phyloP scores from a whole-genome alignment of 2,888 invertebrate genomes.

The Tyria jacobaeae region DNA sequence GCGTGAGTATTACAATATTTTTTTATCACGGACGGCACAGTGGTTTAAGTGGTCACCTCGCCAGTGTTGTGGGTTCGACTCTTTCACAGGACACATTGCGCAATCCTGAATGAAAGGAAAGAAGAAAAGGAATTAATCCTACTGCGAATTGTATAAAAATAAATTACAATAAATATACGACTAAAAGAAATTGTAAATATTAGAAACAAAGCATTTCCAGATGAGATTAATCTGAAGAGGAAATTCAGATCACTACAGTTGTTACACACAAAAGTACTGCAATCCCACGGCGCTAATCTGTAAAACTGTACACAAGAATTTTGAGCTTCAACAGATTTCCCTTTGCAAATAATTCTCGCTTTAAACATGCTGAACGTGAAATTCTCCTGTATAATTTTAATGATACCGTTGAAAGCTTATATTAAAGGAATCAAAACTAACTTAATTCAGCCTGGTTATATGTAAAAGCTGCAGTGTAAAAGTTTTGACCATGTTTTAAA shows the following conservation, averaged over 20 bases:
- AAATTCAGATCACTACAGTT: not conserved
- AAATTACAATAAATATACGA: too few relatives aligned
- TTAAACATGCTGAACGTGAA: not conserved
- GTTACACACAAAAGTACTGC: not conserved
- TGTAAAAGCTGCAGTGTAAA: too few relatives aligned
- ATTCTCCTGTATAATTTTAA: slow-evolving; percentile 1
- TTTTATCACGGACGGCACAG: too few relatives aligned
- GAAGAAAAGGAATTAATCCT: too few relatives aligned
- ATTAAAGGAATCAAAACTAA: not conserved
- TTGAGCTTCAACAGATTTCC: not conserved
- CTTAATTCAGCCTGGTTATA: not conserved
- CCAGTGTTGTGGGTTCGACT: too few relatives aligned
- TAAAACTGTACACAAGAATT: not conserved
- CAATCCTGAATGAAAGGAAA: too few relatives aligned
- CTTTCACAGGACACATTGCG: too few relatives aligned
- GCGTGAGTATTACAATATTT: too few relatives aligned
- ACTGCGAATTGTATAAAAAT: too few relatives aligned
- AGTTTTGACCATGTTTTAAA: too few relatives aligned
- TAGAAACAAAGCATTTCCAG: too few relatives aligned
- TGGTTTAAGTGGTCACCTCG: too few relatives aligned
- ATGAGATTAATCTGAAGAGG: not conserved
- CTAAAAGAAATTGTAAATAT: not conserved
- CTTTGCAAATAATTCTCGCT: slow-evolving; percentile 2
- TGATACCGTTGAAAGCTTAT: not conserved
- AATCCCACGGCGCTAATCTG: slow-evolving; percentile 1